These are phyloP conservation scores for Philaethria dido DNA, from an alignment of 2,888 invertebrate species.

Conservation along the genomic window DNA sequence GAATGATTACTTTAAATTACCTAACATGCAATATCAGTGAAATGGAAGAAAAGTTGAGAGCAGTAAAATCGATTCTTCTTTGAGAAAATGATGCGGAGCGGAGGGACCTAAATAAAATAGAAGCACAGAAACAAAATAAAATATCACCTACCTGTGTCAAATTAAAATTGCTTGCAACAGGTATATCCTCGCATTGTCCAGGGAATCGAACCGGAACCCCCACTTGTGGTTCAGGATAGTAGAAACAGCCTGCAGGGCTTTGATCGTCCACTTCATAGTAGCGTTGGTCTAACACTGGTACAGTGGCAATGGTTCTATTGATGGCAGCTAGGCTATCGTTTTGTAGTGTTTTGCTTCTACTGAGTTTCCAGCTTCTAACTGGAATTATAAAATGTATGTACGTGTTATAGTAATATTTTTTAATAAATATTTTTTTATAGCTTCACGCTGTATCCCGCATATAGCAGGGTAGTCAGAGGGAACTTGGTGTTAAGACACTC, in stretches of 20 bases:
- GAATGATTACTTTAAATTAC: too few relatives aligned
- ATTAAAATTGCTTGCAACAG: constrained; percentile 47
- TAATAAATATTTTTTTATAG: too few relatives aligned
- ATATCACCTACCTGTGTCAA: constrained; percentile 35
- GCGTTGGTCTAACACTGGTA: constrained; percentile 54
- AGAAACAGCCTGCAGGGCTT: constrained; percentile 57
- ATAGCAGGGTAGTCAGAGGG: too few relatives aligned
- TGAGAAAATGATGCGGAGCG: too few relatives aligned
- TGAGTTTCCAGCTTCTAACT: constrained; percentile 62
- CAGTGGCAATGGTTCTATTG: constrained; percentile 46
- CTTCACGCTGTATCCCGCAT: too few relatives aligned
- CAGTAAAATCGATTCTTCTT: too few relatives aligned
- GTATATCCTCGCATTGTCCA: constrained; percentile 56
- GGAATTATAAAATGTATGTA: constrained; percentile 27
- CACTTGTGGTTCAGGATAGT: constrained; percentile 54
- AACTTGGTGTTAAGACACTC: too few relatives aligned
- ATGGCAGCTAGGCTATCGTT: constrained; percentile 47
- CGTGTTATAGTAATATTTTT: too few relatives aligned
- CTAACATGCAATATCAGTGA: too few relatives aligned
- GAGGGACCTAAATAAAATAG: too few relatives aligned
- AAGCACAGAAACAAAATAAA: too few relatives aligned
- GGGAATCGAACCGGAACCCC: constrained; percentile 56
- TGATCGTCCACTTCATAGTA: constrained; percentile 55
- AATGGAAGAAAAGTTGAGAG: too few relatives aligned
- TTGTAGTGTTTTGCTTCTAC: constrained; percentile 53